Evolutionary conservation across 2,797 vertebrate species (phyloP).

Genomic region (Okamejei kenojei): DNA sequence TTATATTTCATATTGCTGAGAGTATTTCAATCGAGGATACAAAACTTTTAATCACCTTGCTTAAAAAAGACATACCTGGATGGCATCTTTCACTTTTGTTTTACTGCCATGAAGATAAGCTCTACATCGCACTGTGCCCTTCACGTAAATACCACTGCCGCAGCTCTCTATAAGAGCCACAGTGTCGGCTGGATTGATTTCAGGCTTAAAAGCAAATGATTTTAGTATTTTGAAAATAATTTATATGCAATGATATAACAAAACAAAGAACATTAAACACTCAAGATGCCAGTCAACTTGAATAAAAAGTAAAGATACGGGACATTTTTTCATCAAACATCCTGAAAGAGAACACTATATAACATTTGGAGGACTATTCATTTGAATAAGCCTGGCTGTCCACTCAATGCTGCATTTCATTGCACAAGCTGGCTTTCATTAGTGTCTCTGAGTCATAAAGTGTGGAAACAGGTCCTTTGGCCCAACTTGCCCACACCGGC

Average conservation of each 20-base stretch:
- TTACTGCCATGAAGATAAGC: slow-evolving; percentile 80
- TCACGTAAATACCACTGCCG: slow-evolving; percentile 68
- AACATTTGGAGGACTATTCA: not conserved
- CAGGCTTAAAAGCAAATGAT: slow-evolving; percentile 2
- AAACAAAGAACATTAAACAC: not conserved
- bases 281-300: not conserved
- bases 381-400: not conserved
- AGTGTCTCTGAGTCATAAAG: no score
- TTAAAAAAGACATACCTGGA: slow-evolving; percentile 63
- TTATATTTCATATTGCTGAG: not conserved
- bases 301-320: not conserved
- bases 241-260: no score
- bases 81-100: slow-evolving; percentile 72
- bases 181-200: not conserved
- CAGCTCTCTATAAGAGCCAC: slow-evolving; percentile 58
- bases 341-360: not conserved
- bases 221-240: not conserved
- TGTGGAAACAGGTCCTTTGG: no score
- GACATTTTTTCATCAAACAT: not conserved
- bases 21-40: not conserved
- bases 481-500: no score
- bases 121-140: slow-evolving; percentile 73
- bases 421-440: no score
- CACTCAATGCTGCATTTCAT: not conserved
- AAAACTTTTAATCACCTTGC: not conserved